phyloP scores from a whole-genome alignment of 2,888 invertebrate genomes.

The Xestoiulus laeticollis region DNA sequence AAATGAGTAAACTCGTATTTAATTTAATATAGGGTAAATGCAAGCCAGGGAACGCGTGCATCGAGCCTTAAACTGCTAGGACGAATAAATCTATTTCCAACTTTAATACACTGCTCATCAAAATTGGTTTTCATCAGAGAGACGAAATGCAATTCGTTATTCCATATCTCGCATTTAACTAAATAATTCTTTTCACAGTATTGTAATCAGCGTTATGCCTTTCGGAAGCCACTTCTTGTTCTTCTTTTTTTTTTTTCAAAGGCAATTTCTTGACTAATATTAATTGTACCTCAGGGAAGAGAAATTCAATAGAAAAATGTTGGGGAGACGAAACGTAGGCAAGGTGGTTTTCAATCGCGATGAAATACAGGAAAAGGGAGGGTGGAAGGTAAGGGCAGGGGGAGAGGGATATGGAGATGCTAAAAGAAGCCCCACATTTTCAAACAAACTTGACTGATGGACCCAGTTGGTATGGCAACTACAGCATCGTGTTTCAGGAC shows the following conservation, averaged over 20 bases:
- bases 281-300: slow-evolving; percentile 3
- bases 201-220: slow-evolving; percentile 4
- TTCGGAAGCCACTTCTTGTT: not conserved
- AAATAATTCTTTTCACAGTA: not conserved
- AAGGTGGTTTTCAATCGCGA: not conserved
- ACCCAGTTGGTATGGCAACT: slow-evolving; percentile 26
- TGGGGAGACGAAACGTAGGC: not conserved
- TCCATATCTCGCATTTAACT: not conserved
- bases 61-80: not conserved
- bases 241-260: not conserved
- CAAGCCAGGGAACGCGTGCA: not conserved
- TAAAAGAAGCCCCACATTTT: not conserved
- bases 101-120: not conserved
- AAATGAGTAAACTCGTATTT: not conserved
- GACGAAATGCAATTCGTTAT: not conserved
- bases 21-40: slow-evolving; percentile 12
- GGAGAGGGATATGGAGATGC: not conserved
- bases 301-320: not conserved
- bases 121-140: not conserved
- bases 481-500: not conserved
- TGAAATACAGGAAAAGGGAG: not conserved
- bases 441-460: not conserved
- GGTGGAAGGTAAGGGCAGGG: not conserved
- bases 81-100: not conserved
- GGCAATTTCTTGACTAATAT: slow-evolving; percentile 12